Base-by-base conservation (phyloP, 2,113 vertebrate species). In the Chinchilla lanigera region DNA sequence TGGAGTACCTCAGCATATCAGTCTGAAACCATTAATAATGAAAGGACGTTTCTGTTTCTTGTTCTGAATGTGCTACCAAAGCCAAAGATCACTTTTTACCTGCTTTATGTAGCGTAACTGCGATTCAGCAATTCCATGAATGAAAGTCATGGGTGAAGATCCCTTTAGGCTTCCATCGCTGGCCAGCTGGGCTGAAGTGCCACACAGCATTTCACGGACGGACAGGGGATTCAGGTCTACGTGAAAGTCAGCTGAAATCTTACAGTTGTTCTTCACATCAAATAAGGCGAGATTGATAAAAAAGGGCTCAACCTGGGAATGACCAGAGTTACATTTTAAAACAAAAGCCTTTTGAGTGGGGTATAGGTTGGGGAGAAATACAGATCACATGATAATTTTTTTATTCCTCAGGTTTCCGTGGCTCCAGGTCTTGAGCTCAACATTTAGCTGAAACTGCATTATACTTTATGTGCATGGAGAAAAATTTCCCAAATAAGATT, bases 231-330 rank as follows among this genome's bases (percentile, higher is more conserved):
- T 99, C 94, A 99, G 96, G 97, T 99, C 99, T 91, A 99, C 98
- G 0, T 99, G 99, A 98, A 99, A 99, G 98, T 99, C 99, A 35
- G 99, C 99, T 0, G 99, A 99, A 98, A 99, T 99, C 98, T 99
- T 99, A 98, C 99, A 99, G 80, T 99, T 99, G 97, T 99, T 99
- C 96, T 98, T 99, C 83, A 99, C 97, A 95, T 99, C 99, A 13
- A 99, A 99, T 86, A 99, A 98, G 0, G 99, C 99, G 35, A 99
- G 99, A 98, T 98, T 99, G 95, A 99, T 98, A 98, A 99, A 99
- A 98, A 99, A 99, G 0, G 99, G 99, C 89, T 99, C 99, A 90
- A 99, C 99, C 99, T 99, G 97, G n/a, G 95, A 97, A 97, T 69
- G 92, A 71, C 89, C 98, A 91, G 5, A 20, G 3, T 44, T 50